These are phyloP conservation scores for Plutomurus gul DNA, from an alignment of 1,140 invertebrate genomes.

Conservation along the genomic window DNA sequence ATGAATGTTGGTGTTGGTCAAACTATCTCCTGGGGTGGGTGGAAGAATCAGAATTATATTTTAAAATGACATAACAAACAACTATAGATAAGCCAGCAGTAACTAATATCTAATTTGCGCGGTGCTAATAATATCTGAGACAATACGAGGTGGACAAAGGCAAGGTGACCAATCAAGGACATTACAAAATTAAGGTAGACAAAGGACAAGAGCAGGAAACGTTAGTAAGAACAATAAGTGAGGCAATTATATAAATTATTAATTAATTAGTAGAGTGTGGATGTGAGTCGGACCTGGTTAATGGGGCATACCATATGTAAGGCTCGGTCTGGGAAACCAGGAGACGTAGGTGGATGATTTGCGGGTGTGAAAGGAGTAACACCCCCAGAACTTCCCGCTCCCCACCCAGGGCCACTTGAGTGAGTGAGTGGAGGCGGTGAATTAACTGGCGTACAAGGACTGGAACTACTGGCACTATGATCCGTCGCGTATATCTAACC, in stretches of 20 bases:
- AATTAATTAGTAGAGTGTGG: constrained; percentile 3
- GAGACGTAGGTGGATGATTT: constrained; percentile 63
- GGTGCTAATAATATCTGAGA: not conserved
- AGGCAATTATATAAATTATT: not conserved
- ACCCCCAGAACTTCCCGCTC: constrained; percentile 42
- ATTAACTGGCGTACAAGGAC: constrained; percentile 84
- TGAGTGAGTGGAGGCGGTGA: constrained; percentile 73
- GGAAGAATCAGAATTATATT: too few species aligned
- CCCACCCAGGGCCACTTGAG: constrained; percentile 52
- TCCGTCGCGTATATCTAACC: constrained; percentile 82
- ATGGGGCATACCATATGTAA: constrained; percentile 55
- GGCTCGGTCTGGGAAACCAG: constrained; percentile 52
- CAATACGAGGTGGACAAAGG: not conserved
- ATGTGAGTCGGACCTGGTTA: constrained; percentile 27
- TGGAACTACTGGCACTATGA: constrained; percentile 86
- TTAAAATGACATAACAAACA: too few species aligned
- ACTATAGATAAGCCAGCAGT: too few species aligned
- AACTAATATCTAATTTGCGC: too few species aligned
- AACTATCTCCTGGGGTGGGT: too few species aligned
- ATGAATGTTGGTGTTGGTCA: too few species aligned
- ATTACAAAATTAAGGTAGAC: not conserved
- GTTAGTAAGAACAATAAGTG: not conserved
- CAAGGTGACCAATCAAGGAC: constrained; percentile 14
- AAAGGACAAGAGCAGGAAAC: not conserved
- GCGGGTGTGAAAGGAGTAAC: constrained; percentile 50